phyloP scores from a whole-genome alignment of 2,113 vertebrate species.

The Hystrix brachyura region DNA sequence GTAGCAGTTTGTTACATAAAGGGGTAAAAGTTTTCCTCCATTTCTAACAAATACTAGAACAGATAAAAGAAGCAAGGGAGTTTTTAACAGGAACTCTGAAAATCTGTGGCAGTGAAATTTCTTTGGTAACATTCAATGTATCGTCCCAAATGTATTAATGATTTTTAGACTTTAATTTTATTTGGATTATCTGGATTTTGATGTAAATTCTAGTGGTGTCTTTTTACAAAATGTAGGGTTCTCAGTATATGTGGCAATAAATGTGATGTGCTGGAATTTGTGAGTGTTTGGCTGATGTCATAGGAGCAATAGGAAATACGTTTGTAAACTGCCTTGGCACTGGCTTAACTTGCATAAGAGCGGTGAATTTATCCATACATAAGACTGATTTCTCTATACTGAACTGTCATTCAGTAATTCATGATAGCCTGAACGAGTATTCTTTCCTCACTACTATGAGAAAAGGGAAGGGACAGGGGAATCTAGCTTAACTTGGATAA shows the following conservation, averaged over 20 bases:
- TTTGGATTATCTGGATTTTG: neutral
- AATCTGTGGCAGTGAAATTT: neutral
- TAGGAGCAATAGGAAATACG: conserved; percentile 30
- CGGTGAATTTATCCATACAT: neutral
- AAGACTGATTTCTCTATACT: neutral
- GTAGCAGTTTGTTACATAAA: neutral
- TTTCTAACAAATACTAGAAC: conserved; percentile 38
- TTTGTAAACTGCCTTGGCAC: neutral
- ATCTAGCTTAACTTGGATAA: neutral
- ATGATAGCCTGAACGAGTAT: neutral
- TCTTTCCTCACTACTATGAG: neutral
- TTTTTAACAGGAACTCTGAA: neutral
- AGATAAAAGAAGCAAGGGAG: neutral
- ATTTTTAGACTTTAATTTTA: neutral
- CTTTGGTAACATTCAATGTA: neutral
- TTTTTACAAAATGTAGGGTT: neutral
- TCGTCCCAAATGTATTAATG: neutral
- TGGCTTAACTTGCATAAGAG: neutral
- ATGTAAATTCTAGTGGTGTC: neutral
- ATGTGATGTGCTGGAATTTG: neutral
- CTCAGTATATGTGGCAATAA: neutral
- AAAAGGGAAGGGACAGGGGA: neutral
- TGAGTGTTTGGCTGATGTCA: neutral
- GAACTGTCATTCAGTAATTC: conserved; percentile 16
- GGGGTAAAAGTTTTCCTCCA: neutral